Base-by-base conservation (phyloP, 2,888 invertebrate species). In the Hypselothyrea guttata region DNA sequence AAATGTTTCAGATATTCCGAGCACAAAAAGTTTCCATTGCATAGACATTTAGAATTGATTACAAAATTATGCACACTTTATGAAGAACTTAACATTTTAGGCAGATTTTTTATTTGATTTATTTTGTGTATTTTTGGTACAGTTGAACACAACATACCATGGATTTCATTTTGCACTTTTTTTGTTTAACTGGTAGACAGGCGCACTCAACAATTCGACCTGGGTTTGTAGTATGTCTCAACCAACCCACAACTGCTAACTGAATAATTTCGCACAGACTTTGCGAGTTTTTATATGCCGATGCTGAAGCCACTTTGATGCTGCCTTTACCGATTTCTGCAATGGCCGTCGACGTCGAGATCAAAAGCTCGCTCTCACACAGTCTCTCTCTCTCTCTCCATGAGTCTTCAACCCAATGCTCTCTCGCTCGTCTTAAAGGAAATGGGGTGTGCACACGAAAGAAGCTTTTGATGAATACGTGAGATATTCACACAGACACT, bases 171-270 rank as follows among this genome's bases (percentile, higher is more conserved):
- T 87, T 85, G 79, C 79, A 85, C 76, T 84, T 65, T 56, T 63
- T 59, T 55, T 66, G 22, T 22, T 22, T 46, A 63, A 69, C 67
- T 68, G 60, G 61, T 60, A 64, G 57, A 59, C 57, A 76, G 73
- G 52, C 62, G 60, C 69, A 79, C 76, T 62, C 45, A 63, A 75
- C 63, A 46, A 69, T 51, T 59, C 62, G 62, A 66, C 60, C 71
- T 70, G 88, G 87, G 87, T 75, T 86, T 86, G 84, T 4, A 22
- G 22, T 88, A 75, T 77, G 75, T 82, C 84, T 86, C 86, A 87
- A 88, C 88, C 88, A 89, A 88, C 86, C 89, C 89, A 88, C 87
- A 88, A 88, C 83, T 85, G 87, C 84, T 88, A 83, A 90, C 89
- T 90, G 89, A 89, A 90, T 90, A 88, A 86, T 88, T 89, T 88